Evolutionary conservation across 2,797 vertebrate genomes (phyloP), one percentile per base, ranked within the genome.

Genomic region (Setipinna tenuifilis): DNA sequence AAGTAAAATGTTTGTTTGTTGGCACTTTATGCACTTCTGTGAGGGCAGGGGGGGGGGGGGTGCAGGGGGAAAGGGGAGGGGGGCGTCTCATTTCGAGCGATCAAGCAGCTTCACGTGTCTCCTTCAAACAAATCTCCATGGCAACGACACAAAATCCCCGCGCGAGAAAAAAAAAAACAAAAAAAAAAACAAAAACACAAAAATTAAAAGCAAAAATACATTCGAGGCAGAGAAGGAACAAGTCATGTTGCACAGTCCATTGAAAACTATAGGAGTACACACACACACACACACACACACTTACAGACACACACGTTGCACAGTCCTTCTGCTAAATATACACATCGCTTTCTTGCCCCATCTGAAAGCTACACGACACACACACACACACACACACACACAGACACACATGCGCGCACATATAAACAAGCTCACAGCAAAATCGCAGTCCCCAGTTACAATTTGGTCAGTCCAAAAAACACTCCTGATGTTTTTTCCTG

Each of bases 11-110:
- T 84, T 91, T 88, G 88, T 88, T 88, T 31, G 90, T 96, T 96
- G 95, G 95, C 95, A 96, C 95, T 95, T 96, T 90, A 92, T 83
- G 92, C 94, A 95, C 94, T 91, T 94, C 90, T 91, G 87, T 84
- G 89, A 89, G 71, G 35, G 44, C 2, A 75, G 31, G 41, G 78
- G 78, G 54, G 58, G 68, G 78, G 82, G 84, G 31, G 10, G 41
- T 46, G 46, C 81, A 35, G 82, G 31, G 17, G 11, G 28, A 2
- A 41, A 2, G 68, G 14, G 68, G 2, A 28, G 14, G 28, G 28
- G 31, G 28, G 68, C 6, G 6, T 17, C 31, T 41, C 17, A 44
- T 78, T 25, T 78, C 1, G 31, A 78, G 31, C 31, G 41, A 44
- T 78, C 71, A 78, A 78, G 71, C 71, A 78, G 71, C 71, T 41